phyloP scores from a whole-genome alignment of 2,888 invertebrate genomes.

The Pantelozetes paolii region DNA sequence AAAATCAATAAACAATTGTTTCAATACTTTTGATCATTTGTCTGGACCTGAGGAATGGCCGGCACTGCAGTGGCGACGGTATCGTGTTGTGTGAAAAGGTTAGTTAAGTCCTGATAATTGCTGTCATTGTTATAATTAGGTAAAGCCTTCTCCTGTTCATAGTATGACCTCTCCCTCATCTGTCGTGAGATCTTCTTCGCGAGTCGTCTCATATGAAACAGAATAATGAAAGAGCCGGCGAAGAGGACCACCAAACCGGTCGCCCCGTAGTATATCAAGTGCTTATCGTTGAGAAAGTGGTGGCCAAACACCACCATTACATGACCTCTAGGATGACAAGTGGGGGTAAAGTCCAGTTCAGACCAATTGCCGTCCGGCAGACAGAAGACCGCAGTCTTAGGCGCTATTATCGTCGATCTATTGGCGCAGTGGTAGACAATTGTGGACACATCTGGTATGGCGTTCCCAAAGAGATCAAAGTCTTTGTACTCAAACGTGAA shows the following conservation, averaged over 20 bases:
- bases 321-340: neutral
- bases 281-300: conserved; percentile 34
- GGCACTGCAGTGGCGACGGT: too few species aligned
- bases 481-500: conserved; percentile 6
- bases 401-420: neutral
- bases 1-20: too few species aligned
- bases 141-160: conserved; percentile 21
- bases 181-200: conserved; percentile 39
- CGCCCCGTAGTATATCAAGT: conserved; percentile 37
- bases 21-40: too few species aligned
- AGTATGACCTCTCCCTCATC: conserved; percentile 37
- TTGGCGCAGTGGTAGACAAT: neutral
- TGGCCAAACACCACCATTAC: conserved; percentile 7
- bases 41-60: too few species aligned
- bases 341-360: conserved; percentile 9
- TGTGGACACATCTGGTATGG: conserved; percentile 2
- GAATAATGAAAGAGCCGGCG: conserved; percentile 33
- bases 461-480: conserved; percentile 28
- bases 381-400: neutral
- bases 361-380: conserved; percentile 4
- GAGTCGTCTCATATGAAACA: conserved; percentile 35
- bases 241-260: conserved; percentile 33
- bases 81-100: neutral
- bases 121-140: conserved; percentile 6
- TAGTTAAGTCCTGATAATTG: conserved; percentile 20